These are phyloP conservation scores for Thamnaconus septentrionalis DNA, from an alignment of 2,113 vertebrate genomes.

Conservation along the genomic window DNA sequence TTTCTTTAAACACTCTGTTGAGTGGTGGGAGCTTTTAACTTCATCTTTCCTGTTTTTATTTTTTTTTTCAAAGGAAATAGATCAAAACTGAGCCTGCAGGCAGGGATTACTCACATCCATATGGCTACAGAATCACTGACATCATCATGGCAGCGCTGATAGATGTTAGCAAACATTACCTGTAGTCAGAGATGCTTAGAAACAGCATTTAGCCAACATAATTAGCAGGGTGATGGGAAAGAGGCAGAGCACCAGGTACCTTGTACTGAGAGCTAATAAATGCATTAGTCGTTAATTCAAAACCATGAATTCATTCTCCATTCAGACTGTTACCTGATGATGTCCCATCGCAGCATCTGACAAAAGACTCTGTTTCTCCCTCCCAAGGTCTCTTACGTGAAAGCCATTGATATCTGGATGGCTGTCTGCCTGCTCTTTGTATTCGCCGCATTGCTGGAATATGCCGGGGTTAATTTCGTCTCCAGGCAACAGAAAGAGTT, in stretches of 20 bases:
- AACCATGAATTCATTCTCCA: not conserved
- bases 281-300: not conserved
- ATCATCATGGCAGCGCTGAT: slow-evolving; percentile 19
- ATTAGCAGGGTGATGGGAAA: slow-evolving; percentile 5
- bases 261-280: not conserved
- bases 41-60: not conserved
- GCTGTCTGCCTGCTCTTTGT: slow-evolving; percentile 98
- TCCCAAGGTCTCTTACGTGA: slow-evolving; percentile 94
- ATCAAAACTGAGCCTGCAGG: slow-evolving; percentile 10
- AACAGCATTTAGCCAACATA: slow-evolving; percentile 13
- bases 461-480: slow-evolving; percentile 98
- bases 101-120: slow-evolving; percentile 27
- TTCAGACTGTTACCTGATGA: slow-evolving; percentile 12
- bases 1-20: slow-evolving; percentile 19
- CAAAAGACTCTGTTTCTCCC: slow-evolving; percentile 31
- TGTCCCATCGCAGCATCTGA: slow-evolving; percentile 32
- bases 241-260: not conserved
- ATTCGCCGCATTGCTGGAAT: slow-evolving; percentile 95
- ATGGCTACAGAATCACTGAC: slow-evolving; percentile 6
- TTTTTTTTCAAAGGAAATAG: slow-evolving; percentile 13
- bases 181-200: slow-evolving; percentile 35
- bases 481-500: slow-evolving; percentile 99
- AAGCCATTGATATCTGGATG: slow-evolving; percentile 99
- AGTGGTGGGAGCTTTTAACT: slow-evolving; percentile 30
- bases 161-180: slow-evolving; percentile 31